A percentile compares a stretch with the other conserved stretches of the same genome.
These are phyloP conservation scores for Drosophila littoralis DNA, from an alignment of 1,140 invertebrate species.

Conservation along the genomic window DNA sequence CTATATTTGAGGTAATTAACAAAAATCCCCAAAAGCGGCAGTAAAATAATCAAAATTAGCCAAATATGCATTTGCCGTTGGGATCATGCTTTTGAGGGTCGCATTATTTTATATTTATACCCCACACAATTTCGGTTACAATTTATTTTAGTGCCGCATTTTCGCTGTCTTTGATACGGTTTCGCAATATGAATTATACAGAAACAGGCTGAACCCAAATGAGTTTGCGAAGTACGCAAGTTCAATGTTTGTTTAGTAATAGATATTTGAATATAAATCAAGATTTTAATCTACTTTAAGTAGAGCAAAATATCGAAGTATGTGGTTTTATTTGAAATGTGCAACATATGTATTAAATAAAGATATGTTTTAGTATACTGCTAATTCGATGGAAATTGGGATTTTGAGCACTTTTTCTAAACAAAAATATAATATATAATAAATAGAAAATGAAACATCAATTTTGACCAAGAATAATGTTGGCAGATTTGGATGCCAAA, in stretches of 20 bases:
- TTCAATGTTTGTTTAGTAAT: not conserved
- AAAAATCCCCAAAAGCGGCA: conserved; percentile 52
- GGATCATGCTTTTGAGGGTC: conserved; percentile 34
- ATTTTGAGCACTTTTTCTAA: too few relatives aligned
- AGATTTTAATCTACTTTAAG: conserved; percentile 1
- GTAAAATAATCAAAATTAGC: conserved; percentile 82
- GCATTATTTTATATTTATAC: conserved; percentile 5
- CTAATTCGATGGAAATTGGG: too few relatives aligned
- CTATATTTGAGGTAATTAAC: conserved; percentile 67
- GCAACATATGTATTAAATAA: too few relatives aligned
- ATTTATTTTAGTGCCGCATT: conserved; percentile 52
- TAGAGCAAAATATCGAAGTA: not conserved
- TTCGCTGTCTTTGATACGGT: conserved; percentile 12
- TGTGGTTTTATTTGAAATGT: not conserved
- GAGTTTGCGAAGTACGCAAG: not conserved
- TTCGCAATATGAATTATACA: conserved; percentile 3
- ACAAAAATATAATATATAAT: too few relatives aligned
- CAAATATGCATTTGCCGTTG: conserved; percentile 56
- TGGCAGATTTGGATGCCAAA: too few relatives aligned
- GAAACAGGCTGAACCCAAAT: not conserved
- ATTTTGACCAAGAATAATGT: too few relatives aligned
- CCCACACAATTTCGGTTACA: conserved; percentile 22
- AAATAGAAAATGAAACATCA: too few relatives aligned
- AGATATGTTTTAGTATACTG: too few relatives aligned
- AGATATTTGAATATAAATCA: not conserved